Evolutionary conservation across 2,888 invertebrate genomes (phyloP).

Genomic region (Tribolium freemani): DNA sequence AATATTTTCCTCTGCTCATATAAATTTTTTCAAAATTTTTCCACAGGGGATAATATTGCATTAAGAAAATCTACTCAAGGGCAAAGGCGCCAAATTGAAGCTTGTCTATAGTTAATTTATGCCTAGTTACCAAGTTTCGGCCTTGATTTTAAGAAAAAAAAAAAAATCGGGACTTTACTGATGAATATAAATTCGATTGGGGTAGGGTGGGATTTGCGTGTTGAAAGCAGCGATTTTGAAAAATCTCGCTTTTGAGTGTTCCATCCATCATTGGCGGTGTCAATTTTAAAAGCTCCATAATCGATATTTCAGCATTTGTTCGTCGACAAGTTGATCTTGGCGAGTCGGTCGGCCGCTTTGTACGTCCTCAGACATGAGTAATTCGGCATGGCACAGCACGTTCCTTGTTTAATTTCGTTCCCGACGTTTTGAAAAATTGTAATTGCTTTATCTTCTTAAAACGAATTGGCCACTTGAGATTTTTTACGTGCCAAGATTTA

Average conservation of each 20-base stretch:
- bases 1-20: too few species aligned
- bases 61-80: too few species aligned
- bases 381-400: constrained; percentile 60
- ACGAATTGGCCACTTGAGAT: constrained; percentile 66
- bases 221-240: too few species aligned
- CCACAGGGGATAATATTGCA: too few species aligned
- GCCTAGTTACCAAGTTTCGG: too few species aligned
- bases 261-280: constrained; percentile 30
- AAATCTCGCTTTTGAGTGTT: not conserved
- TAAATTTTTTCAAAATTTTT: too few species aligned
- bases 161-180: too few species aligned
- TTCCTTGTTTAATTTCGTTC: constrained; percentile 63
- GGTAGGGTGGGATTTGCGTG: too few species aligned
- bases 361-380: constrained; percentile 45
- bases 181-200: too few species aligned
- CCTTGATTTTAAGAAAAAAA: too few species aligned
- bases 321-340: constrained; percentile 34
- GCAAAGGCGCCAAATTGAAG: too few species aligned
- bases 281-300: constrained; percentile 19
- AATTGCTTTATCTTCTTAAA: constrained; percentile 66
- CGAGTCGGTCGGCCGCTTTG: constrained; percentile 60
- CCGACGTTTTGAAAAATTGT: constrained; percentile 67
- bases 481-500: constrained; percentile 64
- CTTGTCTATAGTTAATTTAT: too few species aligned
- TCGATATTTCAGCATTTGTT: constrained; percentile 33